Base-by-base conservation (phyloP, 2,888 invertebrate species). In the Mellilla xanthometata region DNA sequence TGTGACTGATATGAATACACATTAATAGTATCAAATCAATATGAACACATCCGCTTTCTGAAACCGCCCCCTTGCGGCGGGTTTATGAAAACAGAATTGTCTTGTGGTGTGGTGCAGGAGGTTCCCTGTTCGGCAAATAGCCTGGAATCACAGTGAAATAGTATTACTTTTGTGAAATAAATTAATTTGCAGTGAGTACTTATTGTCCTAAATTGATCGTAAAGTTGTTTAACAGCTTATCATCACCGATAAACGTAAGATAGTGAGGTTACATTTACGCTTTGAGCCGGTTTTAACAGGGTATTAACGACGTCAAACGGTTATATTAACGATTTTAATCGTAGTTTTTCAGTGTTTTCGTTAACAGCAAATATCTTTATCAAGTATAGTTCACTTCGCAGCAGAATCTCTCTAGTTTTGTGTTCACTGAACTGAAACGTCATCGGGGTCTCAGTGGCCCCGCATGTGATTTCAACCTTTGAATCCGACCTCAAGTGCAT, bases 81-180 rank as follows among this genome's bases (percentile, higher is more conserved):
- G 55, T 58, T 63, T 53, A 41, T 47, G 44, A 67, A 73, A 62
- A 51, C 55, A 64, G 68, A 80, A 71, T 78, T 81, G 81, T 83
- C 84, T 82, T 85, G 83, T 82, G 81, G 79, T 84, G 77, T 69
- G 72, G 75, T 79, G 71, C 65, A 63, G 67, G 64, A 73, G 70
- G 69, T 73, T 63, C 67, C 54, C 60, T 65, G 62, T 60, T 68
- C 54, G 71, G 70, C 72, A 67, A 75, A 75, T 76, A 76, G 73
- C 70, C 74, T 71, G 62, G 71, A 79, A 76, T 81, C 62, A 54
- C 67, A 68, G 69, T 80, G 70, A 67, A 62, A 64, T 76, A 68
- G 69, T 70, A 72, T 67, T 64, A 66, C n/a, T 68, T 77, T 76
- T 73, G 74, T 78, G 71, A 77, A 68, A 65, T 63, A 69, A 71